These are phyloP conservation scores for Lochmaea capreae DNA, from an alignment of 2,888 invertebrate genomes.

Conservation along the genomic window DNA sequence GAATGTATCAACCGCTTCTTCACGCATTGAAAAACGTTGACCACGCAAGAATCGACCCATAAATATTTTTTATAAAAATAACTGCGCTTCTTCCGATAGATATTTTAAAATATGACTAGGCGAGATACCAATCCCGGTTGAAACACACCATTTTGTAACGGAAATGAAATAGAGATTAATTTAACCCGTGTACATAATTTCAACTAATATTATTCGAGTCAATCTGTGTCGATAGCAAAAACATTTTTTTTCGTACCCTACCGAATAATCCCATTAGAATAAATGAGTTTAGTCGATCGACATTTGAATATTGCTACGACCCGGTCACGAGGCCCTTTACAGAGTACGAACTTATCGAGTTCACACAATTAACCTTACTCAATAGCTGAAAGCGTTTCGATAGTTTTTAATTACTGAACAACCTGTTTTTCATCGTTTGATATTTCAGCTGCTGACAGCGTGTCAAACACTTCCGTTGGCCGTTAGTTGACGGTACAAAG, in stretches of 20 bases:
- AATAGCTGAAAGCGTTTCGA: background rate
- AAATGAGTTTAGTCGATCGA: constrained; percentile 13
- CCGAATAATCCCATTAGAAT: constrained; percentile 12
- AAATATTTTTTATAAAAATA: no score
- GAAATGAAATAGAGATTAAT: background rate
- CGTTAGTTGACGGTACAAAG: background rate
- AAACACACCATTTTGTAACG: background rate
- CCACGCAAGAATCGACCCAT: no score
- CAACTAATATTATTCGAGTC: constrained; percentile 1
- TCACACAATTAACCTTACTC: constrained; percentile 8
- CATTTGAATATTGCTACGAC: constrained; percentile 7
- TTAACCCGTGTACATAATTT: background rate
- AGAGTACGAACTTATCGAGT: constrained; percentile 3
- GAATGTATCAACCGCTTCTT: no score
- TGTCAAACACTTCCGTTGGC: background rate
- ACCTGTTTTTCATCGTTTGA: background rate
- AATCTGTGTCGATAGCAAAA: constrained; percentile 8
- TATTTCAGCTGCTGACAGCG: background rate
- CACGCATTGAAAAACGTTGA: no score
- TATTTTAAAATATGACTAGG: background rate
- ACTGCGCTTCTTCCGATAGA: background rate
- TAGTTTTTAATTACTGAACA: constrained; percentile 1
- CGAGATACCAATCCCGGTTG: background rate
- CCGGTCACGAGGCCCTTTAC: background rate
- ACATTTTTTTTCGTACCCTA: constrained; percentile 6